Conservation (phyloP, 2,797 vertebrate species). For the Apodemus agrarius region DNA sequence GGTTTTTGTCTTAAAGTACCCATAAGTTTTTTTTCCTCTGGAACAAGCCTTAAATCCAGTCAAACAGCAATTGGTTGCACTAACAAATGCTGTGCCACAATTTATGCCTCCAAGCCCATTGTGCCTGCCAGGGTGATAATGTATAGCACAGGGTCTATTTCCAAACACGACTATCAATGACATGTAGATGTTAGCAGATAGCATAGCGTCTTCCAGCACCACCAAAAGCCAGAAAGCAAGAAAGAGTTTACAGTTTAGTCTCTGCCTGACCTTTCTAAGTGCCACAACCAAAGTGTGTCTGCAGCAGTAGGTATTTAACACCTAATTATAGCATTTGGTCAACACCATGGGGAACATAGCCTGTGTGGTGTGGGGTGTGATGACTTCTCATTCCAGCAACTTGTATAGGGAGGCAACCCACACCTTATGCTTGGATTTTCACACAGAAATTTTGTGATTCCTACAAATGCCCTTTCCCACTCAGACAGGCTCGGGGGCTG, state of each 20-base stretch:
- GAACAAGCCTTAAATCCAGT: not conserved
- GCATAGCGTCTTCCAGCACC: not conserved
- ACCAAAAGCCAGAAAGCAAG: not conserved
- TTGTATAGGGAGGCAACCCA: not conserved
- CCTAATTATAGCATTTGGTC: not conserved
- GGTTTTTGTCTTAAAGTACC: not conserved
- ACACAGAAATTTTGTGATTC: not conserved
- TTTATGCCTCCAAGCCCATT: too few species aligned
- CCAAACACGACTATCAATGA: not conserved
- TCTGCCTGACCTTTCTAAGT: not conserved
- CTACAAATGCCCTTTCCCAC: not conserved
- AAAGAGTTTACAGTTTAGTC: not conserved
- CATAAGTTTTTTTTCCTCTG: not conserved
- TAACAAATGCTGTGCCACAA: not conserved
- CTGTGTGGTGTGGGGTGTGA: not conserved
- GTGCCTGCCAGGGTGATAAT: not conserved
- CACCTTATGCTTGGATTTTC: not conserved
- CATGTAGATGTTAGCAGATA: not conserved
- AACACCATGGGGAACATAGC: not conserved
- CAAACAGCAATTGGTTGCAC: too few species aligned
- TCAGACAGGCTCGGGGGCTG: not conserved
- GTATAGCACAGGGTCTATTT: not conserved
- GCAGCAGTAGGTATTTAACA: not conserved
- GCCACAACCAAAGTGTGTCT: not conserved
- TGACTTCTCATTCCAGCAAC: not conserved